Evolutionary conservation across 2,888 invertebrate species (phyloP).

Genomic region (Hartigia nigra): DNA sequence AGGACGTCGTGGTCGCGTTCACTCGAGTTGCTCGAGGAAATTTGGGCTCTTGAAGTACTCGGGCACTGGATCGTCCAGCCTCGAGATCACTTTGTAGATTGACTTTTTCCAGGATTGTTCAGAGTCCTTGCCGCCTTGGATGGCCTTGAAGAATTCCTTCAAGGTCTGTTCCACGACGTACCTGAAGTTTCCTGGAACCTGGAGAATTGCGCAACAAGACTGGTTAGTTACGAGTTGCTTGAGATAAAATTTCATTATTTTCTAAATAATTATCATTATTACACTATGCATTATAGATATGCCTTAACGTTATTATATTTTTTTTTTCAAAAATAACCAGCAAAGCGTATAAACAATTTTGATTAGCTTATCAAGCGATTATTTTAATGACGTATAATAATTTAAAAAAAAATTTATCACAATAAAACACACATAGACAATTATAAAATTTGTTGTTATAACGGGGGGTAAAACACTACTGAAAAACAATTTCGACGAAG

Average conservation of each 20-base stretch:
- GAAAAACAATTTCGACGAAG: neutral
- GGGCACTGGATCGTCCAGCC: constrained; percentile 98
- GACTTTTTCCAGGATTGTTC: constrained; percentile 99
- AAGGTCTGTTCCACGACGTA: constrained; percentile 97
- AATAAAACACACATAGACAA: neutral
- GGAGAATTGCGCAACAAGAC: constrained; percentile 38
- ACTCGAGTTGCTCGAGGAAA: constrained; percentile 98
- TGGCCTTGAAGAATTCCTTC: constrained; percentile 98
- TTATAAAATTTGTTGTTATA: neutral
- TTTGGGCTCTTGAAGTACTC: constrained; percentile 99
- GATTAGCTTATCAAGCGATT: neutral
- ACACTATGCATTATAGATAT: neutral
- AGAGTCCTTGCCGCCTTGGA: constrained; percentile 94
- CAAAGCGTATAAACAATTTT: neutral
- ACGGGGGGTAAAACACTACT: neutral
- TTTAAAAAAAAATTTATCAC: neutral
- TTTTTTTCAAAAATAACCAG: neutral
- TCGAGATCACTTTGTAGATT: constrained; percentile 99
- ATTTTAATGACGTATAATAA: neutral
- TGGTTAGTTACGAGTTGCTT: neutral
- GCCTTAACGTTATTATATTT: neutral
- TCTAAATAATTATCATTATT: neutral
- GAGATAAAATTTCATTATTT: neutral
- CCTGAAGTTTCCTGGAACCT: constrained; percentile 98
- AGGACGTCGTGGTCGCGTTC: constrained; percentile 55